Evolutionary conservation across 2,113 vertebrate genomes (phyloP).

Genomic region (Megatriorchis doriae): DNA sequence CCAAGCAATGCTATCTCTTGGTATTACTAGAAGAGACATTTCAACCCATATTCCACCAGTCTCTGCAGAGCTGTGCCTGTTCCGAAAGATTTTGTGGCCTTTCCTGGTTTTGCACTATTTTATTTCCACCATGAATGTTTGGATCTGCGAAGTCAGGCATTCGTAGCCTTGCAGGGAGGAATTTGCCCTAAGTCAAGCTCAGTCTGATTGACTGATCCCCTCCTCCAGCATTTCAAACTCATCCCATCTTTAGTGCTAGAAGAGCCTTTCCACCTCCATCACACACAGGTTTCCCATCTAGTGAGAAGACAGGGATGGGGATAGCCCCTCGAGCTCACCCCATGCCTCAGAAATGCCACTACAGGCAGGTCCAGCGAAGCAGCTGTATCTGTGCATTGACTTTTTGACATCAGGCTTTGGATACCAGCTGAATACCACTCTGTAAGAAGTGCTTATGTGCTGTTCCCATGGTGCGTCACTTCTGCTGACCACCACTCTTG

Average conservation of each 20-base stretch:
- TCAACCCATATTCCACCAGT: neutral
- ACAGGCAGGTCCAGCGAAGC: neutral
- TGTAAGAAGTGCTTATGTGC: neutral
- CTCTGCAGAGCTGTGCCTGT: neutral
- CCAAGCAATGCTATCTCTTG: neutral
- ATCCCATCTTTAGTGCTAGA: neutral
- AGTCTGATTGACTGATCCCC: neutral
- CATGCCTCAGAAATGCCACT: neutral
- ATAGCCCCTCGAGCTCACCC: neutral
- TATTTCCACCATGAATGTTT: neutral
- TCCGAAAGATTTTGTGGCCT: neutral
- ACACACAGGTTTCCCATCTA: fast-evolving
- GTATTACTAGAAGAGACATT: neutral
- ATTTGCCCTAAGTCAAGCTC: neutral
- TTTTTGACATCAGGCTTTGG: neutral
- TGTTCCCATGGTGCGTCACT: fast-evolving
- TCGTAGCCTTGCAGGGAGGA: neutral
- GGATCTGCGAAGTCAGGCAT: neutral
- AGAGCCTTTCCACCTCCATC: neutral
- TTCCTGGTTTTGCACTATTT: neutral
- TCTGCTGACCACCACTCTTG: neutral
- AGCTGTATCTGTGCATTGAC: fast-evolving
- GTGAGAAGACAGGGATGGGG: neutral
- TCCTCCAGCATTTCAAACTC: neutral
- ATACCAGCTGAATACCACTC: neutral